phyloP scores from a whole-genome alignment of 92 coral and sea anemone genomes.

The Porites divaricata region DNA sequence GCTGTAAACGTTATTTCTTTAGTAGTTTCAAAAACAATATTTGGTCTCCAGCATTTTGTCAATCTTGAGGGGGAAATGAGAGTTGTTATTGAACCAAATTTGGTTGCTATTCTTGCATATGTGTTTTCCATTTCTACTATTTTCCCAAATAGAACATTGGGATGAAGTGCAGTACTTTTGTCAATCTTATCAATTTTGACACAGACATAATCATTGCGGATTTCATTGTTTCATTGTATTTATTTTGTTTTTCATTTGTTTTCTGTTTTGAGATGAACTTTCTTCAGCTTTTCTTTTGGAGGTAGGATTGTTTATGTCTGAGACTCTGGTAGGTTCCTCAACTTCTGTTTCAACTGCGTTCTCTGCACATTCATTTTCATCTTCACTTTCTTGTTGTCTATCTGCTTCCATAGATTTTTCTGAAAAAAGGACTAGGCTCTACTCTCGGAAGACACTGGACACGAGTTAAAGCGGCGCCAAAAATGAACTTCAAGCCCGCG shows the following conservation, averaged over 20 bases:
- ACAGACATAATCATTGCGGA: background rate
- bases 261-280: background rate
- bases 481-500: no score
- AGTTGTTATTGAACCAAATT: background rate
- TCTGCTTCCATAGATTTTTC: background rate
- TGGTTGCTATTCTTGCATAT: background rate
- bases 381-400: background rate
- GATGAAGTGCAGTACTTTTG: background rate
- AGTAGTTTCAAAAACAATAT: background rate
- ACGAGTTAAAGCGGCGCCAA: no score
- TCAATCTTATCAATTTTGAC: slow-evolving; percentile 14
- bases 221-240: slow-evolving; percentile 11
- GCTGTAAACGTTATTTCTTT: background rate
- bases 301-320: background rate
- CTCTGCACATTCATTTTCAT: background rate
- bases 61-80: background rate
- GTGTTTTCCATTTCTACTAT: background rate
- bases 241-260: background rate
- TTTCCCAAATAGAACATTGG: background rate
- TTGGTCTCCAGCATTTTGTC: no score
- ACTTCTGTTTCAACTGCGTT: no score
- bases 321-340: no score
- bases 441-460: no score
- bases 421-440: no score
- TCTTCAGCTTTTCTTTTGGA: slow-evolving; percentile 14